phyloP scores from a whole-genome alignment of 2,888 invertebrate genomes.

The Monoplex corrugatus region DNA sequence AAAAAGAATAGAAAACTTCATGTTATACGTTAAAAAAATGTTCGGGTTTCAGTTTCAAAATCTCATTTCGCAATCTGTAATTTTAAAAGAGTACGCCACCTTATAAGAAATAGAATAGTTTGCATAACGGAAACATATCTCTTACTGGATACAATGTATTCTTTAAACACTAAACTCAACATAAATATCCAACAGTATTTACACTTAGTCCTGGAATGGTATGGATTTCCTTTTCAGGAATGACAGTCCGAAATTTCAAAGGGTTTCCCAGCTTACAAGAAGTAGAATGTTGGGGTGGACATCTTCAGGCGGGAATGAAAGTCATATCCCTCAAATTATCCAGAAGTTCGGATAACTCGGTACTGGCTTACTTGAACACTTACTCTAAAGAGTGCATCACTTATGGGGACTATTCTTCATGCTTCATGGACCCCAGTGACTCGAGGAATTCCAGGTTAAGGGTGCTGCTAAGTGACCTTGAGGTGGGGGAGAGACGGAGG shows the following conservation, averaged over 20 bases:
- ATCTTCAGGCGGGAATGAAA: background rate
- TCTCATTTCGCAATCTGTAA: no score
- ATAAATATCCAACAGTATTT: background rate
- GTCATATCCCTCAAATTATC: slow-evolving; percentile 24
- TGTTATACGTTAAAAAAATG: no score
- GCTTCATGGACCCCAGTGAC: background rate
- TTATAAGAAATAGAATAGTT: background rate
- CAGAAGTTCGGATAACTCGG: background rate
- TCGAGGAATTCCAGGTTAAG: background rate
- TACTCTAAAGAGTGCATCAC: slow-evolving; percentile 37
- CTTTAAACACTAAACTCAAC: background rate
- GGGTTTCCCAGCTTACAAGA: slow-evolving; percentile 39
- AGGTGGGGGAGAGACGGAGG: background rate
- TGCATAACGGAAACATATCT: background rate
- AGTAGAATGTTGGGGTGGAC: slow-evolving; percentile 37
- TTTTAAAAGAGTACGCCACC: background rate
- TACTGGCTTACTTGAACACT: slow-evolving; percentile 23
- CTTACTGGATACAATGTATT: background rate
- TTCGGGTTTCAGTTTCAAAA: no score
- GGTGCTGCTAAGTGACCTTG: slow-evolving; percentile 30
- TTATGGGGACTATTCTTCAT: slow-evolving; percentile 40
- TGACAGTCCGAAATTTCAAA: slow-evolving; percentile 27
- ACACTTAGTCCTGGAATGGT: background rate
- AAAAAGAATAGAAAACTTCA: no score
- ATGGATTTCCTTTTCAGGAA: slow-evolving; percentile 8